Percentiles rank a stretch among this genome's conserved stretches.
These are phyloP conservation scores for Lissocephala sabroskyi DNA, from an alignment of 2,888 invertebrate species.

Conservation along the genomic window DNA sequence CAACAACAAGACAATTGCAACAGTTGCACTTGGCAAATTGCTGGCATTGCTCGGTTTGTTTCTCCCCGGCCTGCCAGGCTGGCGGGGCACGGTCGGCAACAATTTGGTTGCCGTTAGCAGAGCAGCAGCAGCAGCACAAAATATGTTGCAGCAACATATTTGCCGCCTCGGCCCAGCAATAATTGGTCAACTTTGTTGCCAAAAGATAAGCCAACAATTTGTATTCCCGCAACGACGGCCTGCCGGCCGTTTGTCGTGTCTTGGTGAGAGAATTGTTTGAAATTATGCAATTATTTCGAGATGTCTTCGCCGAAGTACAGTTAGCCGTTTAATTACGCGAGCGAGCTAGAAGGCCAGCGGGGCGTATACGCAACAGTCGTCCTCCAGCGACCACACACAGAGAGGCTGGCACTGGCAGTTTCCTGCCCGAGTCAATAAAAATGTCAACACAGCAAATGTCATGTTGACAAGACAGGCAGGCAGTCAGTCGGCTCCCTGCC, in stretches of 20 bases:
- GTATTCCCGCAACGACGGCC: constrained; percentile 23
- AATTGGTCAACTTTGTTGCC: constrained; percentile 61
- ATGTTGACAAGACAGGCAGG: constrained; percentile 55
- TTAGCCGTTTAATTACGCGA: constrained; percentile 32
- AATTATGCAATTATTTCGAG: constrained; percentile 52
- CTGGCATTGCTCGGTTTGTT: constrained; percentile 38
- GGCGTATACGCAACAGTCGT: constrained; percentile 56
- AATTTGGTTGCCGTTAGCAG: constrained; percentile 57
- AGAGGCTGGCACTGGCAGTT: too few relatives aligned
- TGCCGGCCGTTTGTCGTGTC: background rate
- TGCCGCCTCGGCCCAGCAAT: constrained; percentile 44
- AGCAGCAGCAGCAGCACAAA: constrained; percentile 22
- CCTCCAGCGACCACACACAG: constrained; percentile 44
- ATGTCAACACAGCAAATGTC: constrained; percentile 65
- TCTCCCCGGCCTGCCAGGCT: too few relatives aligned
- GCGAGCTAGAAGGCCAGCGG: constrained; percentile 8
- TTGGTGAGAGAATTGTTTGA: constrained; percentile 40
- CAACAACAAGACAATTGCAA: constrained; percentile 5
- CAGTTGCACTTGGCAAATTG: constrained; percentile 36
- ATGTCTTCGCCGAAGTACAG: constrained; percentile 55
- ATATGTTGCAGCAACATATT: constrained; percentile 49
- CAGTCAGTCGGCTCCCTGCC: background rate
- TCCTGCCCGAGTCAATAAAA: constrained; percentile 63
- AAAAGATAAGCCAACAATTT: constrained; percentile 54
- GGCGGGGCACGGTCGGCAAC: constrained; percentile 56